Evolutionary conservation across 2,888 invertebrate genomes (phyloP).

Genomic region (Corbicula japonica): DNA sequence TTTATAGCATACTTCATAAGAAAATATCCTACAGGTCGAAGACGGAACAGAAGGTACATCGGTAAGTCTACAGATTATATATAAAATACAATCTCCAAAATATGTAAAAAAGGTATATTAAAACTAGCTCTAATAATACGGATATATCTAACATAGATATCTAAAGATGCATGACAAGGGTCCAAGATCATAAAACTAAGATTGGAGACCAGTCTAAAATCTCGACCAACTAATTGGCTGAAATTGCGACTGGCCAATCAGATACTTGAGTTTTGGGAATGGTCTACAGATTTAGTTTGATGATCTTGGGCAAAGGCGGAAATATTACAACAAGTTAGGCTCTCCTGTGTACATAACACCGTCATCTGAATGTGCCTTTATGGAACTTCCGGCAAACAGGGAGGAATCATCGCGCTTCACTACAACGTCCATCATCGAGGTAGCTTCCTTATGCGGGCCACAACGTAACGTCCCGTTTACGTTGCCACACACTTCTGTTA

Average conservation of each 20-base stretch:
- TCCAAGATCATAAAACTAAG: too few relatives aligned
- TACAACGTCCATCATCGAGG: slow-evolving; percentile 73
- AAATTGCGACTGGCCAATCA: not conserved
- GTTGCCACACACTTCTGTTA: slow-evolving; percentile 55
- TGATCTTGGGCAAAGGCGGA: too few relatives aligned
- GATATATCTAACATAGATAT: too few relatives aligned
- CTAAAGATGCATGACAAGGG: too few relatives aligned
- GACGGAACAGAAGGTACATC: too few relatives aligned
- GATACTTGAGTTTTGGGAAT: not conserved
- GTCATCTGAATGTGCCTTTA: slow-evolving; percentile 79
- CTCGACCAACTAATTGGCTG: not conserved
- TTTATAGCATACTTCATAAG: too few relatives aligned
- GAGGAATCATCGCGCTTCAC: slow-evolving; percentile 72
- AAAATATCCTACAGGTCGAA: too few relatives aligned
- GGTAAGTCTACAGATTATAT: too few relatives aligned
- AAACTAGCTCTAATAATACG: too few relatives aligned
- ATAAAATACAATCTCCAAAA: too few relatives aligned
- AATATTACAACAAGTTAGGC: slow-evolving; percentile 66
- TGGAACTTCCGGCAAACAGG: slow-evolving; percentile 68
- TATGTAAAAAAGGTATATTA: too few relatives aligned
- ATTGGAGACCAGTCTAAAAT: not conserved
- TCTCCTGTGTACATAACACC: slow-evolving; percentile 78
- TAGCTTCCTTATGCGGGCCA: slow-evolving; percentile 68
- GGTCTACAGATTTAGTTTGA: too few relatives aligned
- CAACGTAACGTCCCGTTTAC: slow-evolving; percentile 39